Evolutionary conservation across 2,888 invertebrate species (phyloP).

Genomic region (Epiperipatus broadwayi): DNA sequence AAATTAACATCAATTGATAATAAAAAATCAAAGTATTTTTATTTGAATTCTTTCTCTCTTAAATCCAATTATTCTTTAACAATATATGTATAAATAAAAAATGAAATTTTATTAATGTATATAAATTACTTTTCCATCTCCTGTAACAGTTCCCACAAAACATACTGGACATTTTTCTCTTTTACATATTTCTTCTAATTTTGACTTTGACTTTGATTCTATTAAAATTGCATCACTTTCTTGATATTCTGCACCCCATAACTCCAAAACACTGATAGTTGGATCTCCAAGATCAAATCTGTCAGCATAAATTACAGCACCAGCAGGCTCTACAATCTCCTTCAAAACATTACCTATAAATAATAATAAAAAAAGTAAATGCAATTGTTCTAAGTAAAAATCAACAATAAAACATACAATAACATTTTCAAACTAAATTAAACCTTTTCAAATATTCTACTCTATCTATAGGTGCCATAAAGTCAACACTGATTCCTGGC

Average conservation of each 20-base stretch:
- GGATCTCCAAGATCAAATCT: conserved; percentile 81
- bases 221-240: conserved; percentile 82
- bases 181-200: conserved; percentile 49
- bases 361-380: too few relatives aligned
- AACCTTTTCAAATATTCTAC: too few relatives aligned
- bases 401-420: conserved; percentile 5
- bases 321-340: conserved; percentile 82
- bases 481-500: too few relatives aligned
- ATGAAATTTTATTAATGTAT: conserved; percentile 13
- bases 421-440: too few relatives aligned
- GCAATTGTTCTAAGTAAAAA: background rate
- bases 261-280: conserved; percentile 70
- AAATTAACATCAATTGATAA: too few relatives aligned
- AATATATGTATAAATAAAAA: conserved; percentile 5
- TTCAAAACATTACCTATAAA: conserved; percentile 78
- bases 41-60: conserved; percentile 9
- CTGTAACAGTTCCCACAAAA: conserved; percentile 78
- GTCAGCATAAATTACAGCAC: conserved; percentile 69
- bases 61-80: too few relatives aligned
- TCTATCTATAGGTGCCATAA: too few relatives aligned
- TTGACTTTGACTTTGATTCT: conserved; percentile 39
- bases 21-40: too few relatives aligned
- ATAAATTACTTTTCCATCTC: conserved; percentile 45
- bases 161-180: conserved; percentile 81
- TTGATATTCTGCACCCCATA: conserved; percentile 98